phyloP scores from a whole-genome alignment of 2,797 vertebrate genomes.

The Enteromius radiatus region DNA sequence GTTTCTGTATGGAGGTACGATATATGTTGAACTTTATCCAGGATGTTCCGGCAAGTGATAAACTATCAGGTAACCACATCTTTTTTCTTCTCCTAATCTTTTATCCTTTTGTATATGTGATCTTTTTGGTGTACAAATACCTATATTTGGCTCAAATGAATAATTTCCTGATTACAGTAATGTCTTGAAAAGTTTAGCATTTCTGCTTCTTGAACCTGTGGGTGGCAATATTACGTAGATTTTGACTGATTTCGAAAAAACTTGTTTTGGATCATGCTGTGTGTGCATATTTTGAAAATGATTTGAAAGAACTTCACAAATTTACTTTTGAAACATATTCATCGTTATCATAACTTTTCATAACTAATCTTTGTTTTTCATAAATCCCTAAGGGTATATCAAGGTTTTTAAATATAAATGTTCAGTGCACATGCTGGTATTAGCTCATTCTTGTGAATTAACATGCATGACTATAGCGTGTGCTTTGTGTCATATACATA shows the following conservation, averaged over 20 bases:
- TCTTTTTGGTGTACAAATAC: background rate
- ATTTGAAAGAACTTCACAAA: background rate
- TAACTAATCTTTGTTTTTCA: background rate
- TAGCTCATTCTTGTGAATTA: background rate
- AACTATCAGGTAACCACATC: slow-evolving; percentile 20
- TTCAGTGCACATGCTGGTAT: background rate
- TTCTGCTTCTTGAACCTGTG: background rate
- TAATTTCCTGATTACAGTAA: background rate
- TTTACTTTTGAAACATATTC: background rate
- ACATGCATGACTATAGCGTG: background rate
- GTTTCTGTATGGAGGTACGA: background rate
- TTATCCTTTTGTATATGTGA: background rate
- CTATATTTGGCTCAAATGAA: background rate
- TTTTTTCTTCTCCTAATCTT: background rate
- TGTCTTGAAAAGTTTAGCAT: background rate
- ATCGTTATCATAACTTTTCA: background rate
- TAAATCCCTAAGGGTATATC: background rate
- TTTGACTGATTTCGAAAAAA: background rate
- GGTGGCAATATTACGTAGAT: background rate
- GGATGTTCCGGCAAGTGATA: background rate
- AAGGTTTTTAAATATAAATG: background rate
- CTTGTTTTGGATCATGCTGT: background rate
- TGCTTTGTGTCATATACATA: background rate
- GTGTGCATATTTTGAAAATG: background rate
- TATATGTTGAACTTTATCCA: slow-evolving; percentile 14